Percentiles rank a stretch among this genome's conserved stretches.
Evolutionary conservation across 2,797 vertebrate genomes (phyloP).

Genomic region (Melopsittacus undulatus): DNA sequence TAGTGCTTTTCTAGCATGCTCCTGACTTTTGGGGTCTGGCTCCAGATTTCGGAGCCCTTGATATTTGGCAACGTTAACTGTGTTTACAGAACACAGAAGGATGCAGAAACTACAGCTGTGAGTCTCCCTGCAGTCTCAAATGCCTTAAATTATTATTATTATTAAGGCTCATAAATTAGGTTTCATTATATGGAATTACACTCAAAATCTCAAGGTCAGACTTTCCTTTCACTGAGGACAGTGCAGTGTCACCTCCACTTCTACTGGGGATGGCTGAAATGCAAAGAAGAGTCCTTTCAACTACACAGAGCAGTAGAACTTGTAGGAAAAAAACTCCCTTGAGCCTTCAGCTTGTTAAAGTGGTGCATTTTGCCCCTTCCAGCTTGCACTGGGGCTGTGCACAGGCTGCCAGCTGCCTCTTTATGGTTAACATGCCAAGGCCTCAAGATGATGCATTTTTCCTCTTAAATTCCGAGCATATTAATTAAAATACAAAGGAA

Average conservation of each 20-base stretch:
- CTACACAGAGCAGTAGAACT: background rate
- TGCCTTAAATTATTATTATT: conserved; percentile 64
- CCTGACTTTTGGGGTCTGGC: background rate
- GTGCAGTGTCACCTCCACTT: background rate
- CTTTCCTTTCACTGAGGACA: background rate
- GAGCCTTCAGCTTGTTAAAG: background rate
- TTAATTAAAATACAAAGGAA: conserved; percentile 39
- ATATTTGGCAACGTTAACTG: background rate
- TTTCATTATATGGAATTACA: conserved; percentile 68
- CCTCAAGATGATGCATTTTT: background rate
- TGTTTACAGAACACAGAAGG: conserved; percentile 37
- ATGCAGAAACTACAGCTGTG: conserved; percentile 5
- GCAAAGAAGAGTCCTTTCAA: background rate
- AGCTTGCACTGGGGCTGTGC: accelerated
- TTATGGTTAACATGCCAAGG: background rate
- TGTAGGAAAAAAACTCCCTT: background rate
- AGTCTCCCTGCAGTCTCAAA: conserved; percentile 48
- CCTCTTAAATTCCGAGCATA: background rate
- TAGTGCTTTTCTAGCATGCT: accelerated
- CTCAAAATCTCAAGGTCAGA: conserved; percentile 45
- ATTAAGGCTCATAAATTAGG: conserved; percentile 64
- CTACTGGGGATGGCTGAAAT: background rate
- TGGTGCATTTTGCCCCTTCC: background rate
- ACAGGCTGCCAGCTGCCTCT: background rate
- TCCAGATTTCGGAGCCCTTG: background rate